phyloP scores from a whole-genome alignment of 2,797 vertebrate species.

The Leptodactylus fallax region DNA sequence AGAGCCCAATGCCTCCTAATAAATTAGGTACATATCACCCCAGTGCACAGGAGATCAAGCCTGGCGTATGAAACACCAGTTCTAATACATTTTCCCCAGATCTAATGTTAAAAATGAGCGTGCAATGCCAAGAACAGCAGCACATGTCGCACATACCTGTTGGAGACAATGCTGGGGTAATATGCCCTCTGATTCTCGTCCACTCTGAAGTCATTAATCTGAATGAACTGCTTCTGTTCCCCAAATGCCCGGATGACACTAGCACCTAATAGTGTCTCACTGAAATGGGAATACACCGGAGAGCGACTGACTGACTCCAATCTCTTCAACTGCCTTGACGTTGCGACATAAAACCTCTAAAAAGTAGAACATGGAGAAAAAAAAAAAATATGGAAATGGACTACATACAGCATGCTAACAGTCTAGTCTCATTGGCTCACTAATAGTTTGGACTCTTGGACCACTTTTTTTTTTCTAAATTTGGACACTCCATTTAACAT shows the following conservation, averaged over 20 bases:
- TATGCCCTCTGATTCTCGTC: constrained; percentile 96
- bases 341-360: constrained; percentile 94
- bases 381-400: background rate
- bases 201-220: constrained; percentile 86
- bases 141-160: constrained; percentile 78
- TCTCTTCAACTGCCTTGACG: constrained; percentile 92
- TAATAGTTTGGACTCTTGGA: too few relatives aligned
- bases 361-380: background rate
- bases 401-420: too few relatives aligned
- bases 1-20: too few relatives aligned
- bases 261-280: constrained; percentile 90
- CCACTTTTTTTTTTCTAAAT: too few relatives aligned
- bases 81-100: too few relatives aligned
- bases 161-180: constrained; percentile 92
- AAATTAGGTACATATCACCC: too few relatives aligned
- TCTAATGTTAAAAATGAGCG: too few relatives aligned
- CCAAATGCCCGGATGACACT: constrained; percentile 92
- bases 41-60: too few relatives aligned
- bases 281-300: constrained; percentile 94
- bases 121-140: too few relatives aligned
- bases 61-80: too few relatives aligned
- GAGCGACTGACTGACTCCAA: constrained; percentile 94
- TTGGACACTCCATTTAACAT: too few relatives aligned
- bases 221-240: constrained; percentile 88
- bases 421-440: too few relatives aligned